Percentiles rank a stretch among this genome's conserved stretches.
Conservation (phyloP, 2,113 vertebrate genomes). For the Genyomyrus donnyi region DNA sequence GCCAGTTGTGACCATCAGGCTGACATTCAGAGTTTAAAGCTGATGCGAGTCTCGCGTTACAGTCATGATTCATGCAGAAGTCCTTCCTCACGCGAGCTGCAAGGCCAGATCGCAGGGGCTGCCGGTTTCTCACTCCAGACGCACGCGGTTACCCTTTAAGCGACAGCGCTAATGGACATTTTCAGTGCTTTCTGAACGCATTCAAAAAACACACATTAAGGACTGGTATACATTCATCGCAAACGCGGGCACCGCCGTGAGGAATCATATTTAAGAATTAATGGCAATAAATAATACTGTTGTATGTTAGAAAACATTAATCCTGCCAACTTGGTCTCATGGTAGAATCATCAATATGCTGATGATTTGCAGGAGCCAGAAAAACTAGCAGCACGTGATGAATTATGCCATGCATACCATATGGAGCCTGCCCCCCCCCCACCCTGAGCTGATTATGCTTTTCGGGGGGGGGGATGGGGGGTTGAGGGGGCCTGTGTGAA, state of each 20-base stretch:
- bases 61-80: neutral
- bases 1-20: neutral
- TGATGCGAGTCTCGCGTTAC: neutral
- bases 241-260: neutral
- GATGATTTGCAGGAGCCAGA: neutral
- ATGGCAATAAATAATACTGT: conserved; percentile 1
- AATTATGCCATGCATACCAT: conserved; percentile 1
- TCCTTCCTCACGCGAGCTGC: neutral
- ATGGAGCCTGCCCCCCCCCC: neutral
- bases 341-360: conserved; percentile 7
- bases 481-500: neutral
- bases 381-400: neutral
- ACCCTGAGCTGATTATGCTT: neutral
- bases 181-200: neutral
- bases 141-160: neutral
- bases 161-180: neutral
- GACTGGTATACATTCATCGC: neutral
- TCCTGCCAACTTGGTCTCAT: conserved; percentile 6
- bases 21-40: neutral
- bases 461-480: neutral
- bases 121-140: neutral
- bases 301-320: neutral
- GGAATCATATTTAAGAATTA: neutral
- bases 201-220: neutral
- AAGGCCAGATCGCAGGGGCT: neutral